These are phyloP conservation scores for Hypsopygia costalis DNA, from an alignment of 2,888 invertebrate species.

Conservation along the genomic window DNA sequence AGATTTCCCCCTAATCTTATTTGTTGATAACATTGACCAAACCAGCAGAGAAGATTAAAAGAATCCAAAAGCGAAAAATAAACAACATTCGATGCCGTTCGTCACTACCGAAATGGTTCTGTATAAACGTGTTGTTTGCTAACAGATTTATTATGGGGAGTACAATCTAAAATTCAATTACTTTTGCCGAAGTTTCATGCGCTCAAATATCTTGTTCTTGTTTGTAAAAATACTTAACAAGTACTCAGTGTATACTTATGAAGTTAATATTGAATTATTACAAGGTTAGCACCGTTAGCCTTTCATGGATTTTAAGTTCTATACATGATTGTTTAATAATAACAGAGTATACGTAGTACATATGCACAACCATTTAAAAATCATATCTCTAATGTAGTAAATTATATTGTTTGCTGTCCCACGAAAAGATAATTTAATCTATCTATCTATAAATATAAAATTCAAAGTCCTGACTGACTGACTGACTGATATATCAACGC, in stretches of 20 bases:
- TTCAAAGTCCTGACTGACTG: too few species aligned
- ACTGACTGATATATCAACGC: too few species aligned
- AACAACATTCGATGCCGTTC: conserved; percentile 20
- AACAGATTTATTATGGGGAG: not conserved
- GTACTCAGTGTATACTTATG: not conserved
- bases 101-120: not conserved
- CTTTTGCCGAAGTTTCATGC: not conserved
- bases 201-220: not conserved
- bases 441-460: too few species aligned
- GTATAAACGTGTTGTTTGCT: not conserved
- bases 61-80: conserved; percentile 32
- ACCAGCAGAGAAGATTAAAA: conserved; percentile 29
- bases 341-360: too few species aligned
- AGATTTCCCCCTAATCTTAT: conserved; percentile 60
- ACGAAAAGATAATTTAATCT: too few species aligned
- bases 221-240: not conserved
- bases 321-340: too few species aligned
- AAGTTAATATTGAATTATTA: not conserved
- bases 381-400: too few species aligned
- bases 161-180: not conserved
- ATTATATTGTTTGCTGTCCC: too few species aligned
- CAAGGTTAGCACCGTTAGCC: too few species aligned
- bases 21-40: conserved; percentile 42
- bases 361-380: too few species aligned
- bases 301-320: too few species aligned